These are phyloP conservation scores for Aix galericulata DNA, from an alignment of 2,113 vertebrate genomes.

Conservation along the genomic window DNA sequence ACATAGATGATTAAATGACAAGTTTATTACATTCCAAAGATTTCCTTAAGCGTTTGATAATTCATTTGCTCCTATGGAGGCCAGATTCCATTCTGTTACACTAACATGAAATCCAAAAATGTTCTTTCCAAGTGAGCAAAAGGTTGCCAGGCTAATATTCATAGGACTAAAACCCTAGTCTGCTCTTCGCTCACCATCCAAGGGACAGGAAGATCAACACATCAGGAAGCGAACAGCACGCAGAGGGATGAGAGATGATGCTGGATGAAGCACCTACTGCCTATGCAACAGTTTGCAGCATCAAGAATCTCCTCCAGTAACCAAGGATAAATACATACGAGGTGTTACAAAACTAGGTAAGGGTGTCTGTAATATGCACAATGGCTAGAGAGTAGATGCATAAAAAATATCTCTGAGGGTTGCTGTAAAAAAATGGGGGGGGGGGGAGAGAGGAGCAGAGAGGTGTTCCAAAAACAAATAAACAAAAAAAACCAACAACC, in stretches of 20 bases:
- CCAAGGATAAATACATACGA: background rate
- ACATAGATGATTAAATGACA: background rate
- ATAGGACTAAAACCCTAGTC: background rate
- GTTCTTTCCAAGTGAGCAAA: background rate
- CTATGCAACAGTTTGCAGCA: background rate
- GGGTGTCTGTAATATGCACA: background rate
- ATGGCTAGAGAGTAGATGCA: background rate
- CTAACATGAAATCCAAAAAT: background rate
- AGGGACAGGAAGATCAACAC: background rate
- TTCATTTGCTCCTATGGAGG: background rate
- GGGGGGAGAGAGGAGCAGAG: no score
- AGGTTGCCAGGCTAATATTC: background rate
- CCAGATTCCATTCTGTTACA: background rate
- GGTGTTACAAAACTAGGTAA: background rate
- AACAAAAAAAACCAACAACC: background rate
- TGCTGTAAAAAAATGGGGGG: background rate
- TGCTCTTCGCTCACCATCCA: background rate
- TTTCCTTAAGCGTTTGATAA: background rate
- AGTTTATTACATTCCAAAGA: conserved; percentile 27
- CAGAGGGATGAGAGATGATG: background rate
- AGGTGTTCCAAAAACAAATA: background rate
- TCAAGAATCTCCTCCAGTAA: background rate
- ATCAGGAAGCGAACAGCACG: background rate
- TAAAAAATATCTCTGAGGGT: background rate
- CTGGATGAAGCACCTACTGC: background rate